Percentiles rank a stretch among this genome's conserved stretches.
Conservation (phyloP, 2,797 vertebrate genomes). For the Macroramphosus scolopax region DNA sequence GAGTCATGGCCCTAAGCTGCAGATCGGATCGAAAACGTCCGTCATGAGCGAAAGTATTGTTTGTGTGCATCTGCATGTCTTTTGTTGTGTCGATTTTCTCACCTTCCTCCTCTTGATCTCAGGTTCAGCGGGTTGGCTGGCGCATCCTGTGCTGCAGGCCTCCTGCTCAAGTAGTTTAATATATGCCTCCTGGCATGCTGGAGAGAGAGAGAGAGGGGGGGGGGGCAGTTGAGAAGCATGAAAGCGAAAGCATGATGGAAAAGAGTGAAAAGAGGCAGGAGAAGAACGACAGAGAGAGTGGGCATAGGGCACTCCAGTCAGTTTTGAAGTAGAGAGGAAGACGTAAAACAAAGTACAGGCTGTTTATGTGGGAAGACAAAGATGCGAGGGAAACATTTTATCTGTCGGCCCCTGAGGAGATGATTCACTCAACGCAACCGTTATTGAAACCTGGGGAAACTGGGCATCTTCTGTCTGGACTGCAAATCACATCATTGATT, state of each 20-base stretch:
- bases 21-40: background rate
- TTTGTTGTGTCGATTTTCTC: conserved; percentile 36
- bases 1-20: conserved; percentile 79
- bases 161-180: conserved; percentile 83
- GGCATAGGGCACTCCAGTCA: conserved; percentile 2
- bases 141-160: conserved; percentile 88
- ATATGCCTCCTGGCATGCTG: conserved; percentile 94
- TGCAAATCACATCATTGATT: conserved; percentile 66
- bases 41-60: background rate
- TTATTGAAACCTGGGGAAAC: conserved; percentile 32
- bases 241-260: too few relatives aligned
- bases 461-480: conserved; percentile 50
- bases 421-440: conserved; percentile 4
- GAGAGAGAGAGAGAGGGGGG: conserved; percentile 8
- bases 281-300: too few relatives aligned
- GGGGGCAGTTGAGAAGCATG: conserved; percentile 12
- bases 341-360: conserved; percentile 4
- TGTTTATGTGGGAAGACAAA: conserved; percentile 27
- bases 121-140: conserved; percentile 83
- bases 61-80: conserved; percentile 4
- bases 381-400: conserved; percentile 14
- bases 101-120: conserved; percentile 87
- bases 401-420: conserved; percentile 9
- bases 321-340: conserved; percentile 1
- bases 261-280: too few relatives aligned